Conservation (phyloP, 2,888 invertebrate species). For the Nemotelus pantherinus region DNA sequence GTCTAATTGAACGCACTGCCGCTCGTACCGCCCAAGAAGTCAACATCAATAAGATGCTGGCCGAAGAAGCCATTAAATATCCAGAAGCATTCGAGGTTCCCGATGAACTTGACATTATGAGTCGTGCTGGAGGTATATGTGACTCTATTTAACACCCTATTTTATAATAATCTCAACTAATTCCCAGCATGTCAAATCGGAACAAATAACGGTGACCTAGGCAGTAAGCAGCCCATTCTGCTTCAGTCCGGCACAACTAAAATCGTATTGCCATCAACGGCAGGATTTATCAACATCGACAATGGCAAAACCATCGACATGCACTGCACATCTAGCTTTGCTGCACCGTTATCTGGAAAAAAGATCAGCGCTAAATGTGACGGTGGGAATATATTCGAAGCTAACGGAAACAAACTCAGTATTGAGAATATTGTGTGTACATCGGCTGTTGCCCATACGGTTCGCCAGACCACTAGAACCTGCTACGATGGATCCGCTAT, state of each 20-base stretch:
- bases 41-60: neutral
- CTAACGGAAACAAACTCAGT: slow-evolving; percentile 53
- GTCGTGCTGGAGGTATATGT: slow-evolving; percentile 37
- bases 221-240: slow-evolving; percentile 71
- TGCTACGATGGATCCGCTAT: slow-evolving; percentile 58
- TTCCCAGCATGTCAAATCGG: slow-evolving; percentile 63
- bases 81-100: slow-evolving; percentile 24
- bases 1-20: neutral
- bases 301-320: slow-evolving; percentile 58
- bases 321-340: slow-evolving; percentile 54
- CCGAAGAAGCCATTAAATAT: slow-evolving; percentile 3
- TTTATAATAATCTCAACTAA: neutral
- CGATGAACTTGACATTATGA: neutral
- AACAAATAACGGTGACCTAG: slow-evolving; percentile 64
- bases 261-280: slow-evolving; percentile 57
- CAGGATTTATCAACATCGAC: slow-evolving; percentile 57
- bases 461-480: slow-evolving; percentile 55
- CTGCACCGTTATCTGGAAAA: slow-evolving; percentile 51
- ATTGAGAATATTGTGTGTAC: slow-evolving; percentile 60
- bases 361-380: slow-evolving; percentile 57
- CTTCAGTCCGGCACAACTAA: slow-evolving; percentile 62
- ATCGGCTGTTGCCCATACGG: slow-evolving; percentile 56
- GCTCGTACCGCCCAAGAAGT: neutral
- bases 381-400: slow-evolving; percentile 54
- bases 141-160: neutral